phyloP scores from a whole-genome alignment of 2,113 vertebrate species.

The Hipposideros armiger region DNA sequence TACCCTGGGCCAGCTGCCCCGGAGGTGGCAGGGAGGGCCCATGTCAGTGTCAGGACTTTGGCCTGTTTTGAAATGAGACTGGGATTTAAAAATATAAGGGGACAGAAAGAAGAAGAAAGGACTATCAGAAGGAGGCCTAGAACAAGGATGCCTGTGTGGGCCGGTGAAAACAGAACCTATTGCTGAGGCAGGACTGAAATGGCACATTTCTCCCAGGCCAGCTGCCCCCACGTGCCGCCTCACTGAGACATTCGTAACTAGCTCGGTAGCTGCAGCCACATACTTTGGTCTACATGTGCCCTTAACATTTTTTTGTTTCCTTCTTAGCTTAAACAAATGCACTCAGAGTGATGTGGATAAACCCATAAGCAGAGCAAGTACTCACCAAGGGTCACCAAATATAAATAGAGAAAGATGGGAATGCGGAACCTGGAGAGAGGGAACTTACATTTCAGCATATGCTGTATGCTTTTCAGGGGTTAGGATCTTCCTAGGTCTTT shows the following conservation, averaged over 20 bases:
- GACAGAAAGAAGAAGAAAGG: not conserved
- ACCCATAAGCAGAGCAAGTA: not conserved
- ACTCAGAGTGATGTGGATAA: not conserved
- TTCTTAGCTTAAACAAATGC: conserved; percentile 41
- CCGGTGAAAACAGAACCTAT: not conserved
- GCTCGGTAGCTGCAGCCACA: not conserved
- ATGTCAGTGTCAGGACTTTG: not conserved
- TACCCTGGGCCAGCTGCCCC: not conserved
- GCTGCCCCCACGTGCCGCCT: not conserved
- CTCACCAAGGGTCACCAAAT: not conserved
- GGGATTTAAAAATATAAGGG: not conserved
- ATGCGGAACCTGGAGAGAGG: not conserved
- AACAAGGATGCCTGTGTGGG: not conserved
- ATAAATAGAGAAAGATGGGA: not conserved
- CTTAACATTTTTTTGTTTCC: not conserved
- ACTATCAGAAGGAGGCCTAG: not conserved
- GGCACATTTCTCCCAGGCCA: not conserved
- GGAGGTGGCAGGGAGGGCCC: not conserved
- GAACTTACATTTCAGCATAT: not conserved
- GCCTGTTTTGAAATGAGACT: not conserved
- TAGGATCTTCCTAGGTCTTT: not conserved
- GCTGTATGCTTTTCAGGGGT: not conserved
- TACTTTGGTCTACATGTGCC: not conserved
- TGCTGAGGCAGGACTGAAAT: not conserved
- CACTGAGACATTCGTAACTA: not conserved